A percentile compares a stretch with the other conserved stretches of the same genome.
These are phyloP conservation scores for Enteromius paludinosus DNA, from an alignment of 2,797 vertebrate genomes.

Conservation along the genomic window DNA sequence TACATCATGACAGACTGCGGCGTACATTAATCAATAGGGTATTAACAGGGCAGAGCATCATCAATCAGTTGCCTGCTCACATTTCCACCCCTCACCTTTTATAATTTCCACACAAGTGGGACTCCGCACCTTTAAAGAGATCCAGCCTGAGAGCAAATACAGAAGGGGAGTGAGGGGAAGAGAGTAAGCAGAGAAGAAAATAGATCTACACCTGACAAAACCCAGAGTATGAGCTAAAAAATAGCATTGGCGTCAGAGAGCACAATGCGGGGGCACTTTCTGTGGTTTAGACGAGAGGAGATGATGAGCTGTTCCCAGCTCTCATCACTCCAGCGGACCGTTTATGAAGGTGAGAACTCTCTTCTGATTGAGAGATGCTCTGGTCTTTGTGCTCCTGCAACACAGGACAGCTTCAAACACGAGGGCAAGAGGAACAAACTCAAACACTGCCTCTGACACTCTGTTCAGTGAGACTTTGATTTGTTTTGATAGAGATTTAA, in stretches of 20 bases:
- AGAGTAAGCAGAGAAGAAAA: constrained; percentile 33
- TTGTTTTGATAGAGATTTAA: background rate
- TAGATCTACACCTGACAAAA: constrained; percentile 49
- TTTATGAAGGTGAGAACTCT: constrained; percentile 20
- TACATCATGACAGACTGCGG: constrained; percentile 4
- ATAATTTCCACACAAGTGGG: constrained; percentile 45
- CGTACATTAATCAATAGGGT: constrained; percentile 54
- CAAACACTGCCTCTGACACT: constrained; percentile 1
- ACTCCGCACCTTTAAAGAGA: constrained; percentile 15
- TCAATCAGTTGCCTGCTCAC: constrained; percentile 38
- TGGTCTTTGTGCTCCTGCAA: constrained; percentile 9
- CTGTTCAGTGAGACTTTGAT: background rate
- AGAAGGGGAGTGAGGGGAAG: background rate
- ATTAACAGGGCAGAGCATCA: constrained; percentile 48
- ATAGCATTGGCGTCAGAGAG: constrained; percentile 1
- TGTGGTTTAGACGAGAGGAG: constrained; percentile 32
- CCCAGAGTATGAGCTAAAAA: constrained; percentile 26
- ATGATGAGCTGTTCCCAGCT: constrained; percentile 34
- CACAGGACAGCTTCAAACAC: background rate
- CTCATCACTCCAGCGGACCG: constrained; percentile 36
- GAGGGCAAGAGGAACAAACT: constrained; percentile 1
- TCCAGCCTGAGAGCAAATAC: constrained; percentile 36
- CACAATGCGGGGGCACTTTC: constrained; percentile 22
- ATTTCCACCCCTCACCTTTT: constrained; percentile 27
- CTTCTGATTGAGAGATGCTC: constrained; percentile 26